Percentiles rank a stretch among this genome's conserved stretches.
Evolutionary conservation across 2,888 invertebrate species (phyloP).

Genomic region (Himalopsyche tibetana): DNA sequence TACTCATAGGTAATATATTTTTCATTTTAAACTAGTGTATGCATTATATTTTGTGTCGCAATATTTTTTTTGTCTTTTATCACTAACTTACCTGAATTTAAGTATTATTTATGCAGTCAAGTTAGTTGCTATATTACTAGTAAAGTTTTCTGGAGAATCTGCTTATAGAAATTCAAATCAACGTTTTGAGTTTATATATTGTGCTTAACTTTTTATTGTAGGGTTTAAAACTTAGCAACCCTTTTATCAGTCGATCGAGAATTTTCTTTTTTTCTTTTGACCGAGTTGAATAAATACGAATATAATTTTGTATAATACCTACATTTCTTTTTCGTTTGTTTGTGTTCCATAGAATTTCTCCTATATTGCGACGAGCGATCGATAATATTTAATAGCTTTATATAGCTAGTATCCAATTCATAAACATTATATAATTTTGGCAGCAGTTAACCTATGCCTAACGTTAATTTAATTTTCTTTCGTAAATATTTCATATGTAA

Average conservation of each 20-base stretch:
- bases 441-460: not conserved
- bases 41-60: no score
- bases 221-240: slow-evolving; percentile 19
- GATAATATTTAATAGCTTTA: not conserved
- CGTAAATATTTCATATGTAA: not conserved
- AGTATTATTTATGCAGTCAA: not conserved
- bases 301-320: not conserved
- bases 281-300: not conserved
- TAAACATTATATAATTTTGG: not conserved
- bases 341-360: not conserved
- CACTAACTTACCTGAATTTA: not conserved
- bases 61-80: no score
- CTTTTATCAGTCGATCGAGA: slow-evolving; percentile 14
- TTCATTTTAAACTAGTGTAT: no score
- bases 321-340: not conserved
- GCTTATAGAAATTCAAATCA: slow-evolving; percentile 9
- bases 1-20: no score
- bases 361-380: not conserved
- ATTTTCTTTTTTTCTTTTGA: not conserved
- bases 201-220: slow-evolving; percentile 13
- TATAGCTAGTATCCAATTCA: not conserved
- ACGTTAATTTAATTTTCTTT: not conserved
- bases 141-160: not conserved
- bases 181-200: not conserved
- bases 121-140: not conserved